Percentiles rank a stretch among this genome's conserved stretches.
Evolutionary conservation across 2,797 vertebrate species (phyloP).

Genomic region (Xenops minutus): DNA sequence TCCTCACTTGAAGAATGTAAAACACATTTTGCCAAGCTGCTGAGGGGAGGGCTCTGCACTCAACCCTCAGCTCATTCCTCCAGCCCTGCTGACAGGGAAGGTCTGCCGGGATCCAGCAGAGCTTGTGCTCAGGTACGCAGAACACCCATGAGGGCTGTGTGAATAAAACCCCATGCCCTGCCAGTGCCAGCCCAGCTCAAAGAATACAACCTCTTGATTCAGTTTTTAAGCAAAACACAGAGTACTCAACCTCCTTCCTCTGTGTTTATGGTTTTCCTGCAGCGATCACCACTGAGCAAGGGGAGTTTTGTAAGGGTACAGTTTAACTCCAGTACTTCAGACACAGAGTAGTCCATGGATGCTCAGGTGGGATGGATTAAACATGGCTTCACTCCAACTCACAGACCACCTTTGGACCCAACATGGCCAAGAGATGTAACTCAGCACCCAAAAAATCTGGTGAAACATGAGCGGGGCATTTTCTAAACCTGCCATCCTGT

Average conservation of each 20-base stretch:
- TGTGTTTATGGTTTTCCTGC: neutral
- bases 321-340: neutral
- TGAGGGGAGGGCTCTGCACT: neutral
- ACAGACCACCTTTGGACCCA: neutral
- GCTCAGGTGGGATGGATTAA: neutral
- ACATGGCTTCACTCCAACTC: neutral
- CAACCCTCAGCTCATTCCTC: neutral
- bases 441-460: neutral
- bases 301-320: neutral
- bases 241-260: neutral
- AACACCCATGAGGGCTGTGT: accelerated
- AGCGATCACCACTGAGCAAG: neutral
- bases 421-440: neutral
- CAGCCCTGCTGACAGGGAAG: neutral
- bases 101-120: neutral
- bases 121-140: neutral
- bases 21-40: neutral
- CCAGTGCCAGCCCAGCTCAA: neutral
- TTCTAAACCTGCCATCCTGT: neutral
- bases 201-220: neutral
- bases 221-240: neutral
- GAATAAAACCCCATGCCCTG: neutral
- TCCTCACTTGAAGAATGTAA: neutral
- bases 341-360: neutral
- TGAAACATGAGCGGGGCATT: neutral